Conservation (phyloP, 2,113 vertebrate species). For the Ursus arctos region DNA sequence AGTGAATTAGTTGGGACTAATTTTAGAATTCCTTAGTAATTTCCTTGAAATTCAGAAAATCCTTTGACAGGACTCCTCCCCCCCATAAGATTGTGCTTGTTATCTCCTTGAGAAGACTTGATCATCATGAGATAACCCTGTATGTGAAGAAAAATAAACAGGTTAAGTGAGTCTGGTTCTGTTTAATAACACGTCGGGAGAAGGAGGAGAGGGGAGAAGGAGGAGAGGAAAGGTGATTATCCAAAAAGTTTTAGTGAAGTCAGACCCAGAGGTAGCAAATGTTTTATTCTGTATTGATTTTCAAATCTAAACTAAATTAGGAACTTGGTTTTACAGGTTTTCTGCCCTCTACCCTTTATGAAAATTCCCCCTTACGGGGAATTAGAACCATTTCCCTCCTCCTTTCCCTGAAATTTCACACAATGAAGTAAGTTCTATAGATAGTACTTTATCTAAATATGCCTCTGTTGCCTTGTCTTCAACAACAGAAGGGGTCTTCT, state of each 20-base stretch:
- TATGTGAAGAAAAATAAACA: conserved; percentile 13
- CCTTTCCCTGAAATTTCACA: conserved; percentile 1
- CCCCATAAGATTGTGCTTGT: neutral
- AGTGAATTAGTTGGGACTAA: neutral
- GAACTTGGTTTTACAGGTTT: neutral
- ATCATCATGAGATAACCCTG: neutral
- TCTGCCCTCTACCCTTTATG: neutral
- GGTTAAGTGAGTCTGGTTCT: neutral
- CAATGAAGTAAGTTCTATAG: neutral
- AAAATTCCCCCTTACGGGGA: neutral
- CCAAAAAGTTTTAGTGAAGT: neutral
- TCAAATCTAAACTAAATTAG: conserved; percentile 24
- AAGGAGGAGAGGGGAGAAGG: neutral
- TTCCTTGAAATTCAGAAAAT: conserved; percentile 42
- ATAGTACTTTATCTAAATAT: neutral
- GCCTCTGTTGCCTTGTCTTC: neutral
- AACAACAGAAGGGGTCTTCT: neutral
- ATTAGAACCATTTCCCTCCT: neutral
- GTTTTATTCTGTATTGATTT: neutral
- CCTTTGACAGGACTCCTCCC: neutral
- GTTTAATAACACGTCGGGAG: neutral
- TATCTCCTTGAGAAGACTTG: neutral
- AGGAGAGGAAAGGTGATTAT: neutral
- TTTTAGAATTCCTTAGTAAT: conserved; percentile 43
- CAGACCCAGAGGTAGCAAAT: neutral